A percentile compares a stretch with the other conserved stretches of the same genome.
These are phyloP conservation scores for Atrina japonica DNA, from an alignment of 2,888 invertebrate genomes.

Conservation along the genomic window DNA sequence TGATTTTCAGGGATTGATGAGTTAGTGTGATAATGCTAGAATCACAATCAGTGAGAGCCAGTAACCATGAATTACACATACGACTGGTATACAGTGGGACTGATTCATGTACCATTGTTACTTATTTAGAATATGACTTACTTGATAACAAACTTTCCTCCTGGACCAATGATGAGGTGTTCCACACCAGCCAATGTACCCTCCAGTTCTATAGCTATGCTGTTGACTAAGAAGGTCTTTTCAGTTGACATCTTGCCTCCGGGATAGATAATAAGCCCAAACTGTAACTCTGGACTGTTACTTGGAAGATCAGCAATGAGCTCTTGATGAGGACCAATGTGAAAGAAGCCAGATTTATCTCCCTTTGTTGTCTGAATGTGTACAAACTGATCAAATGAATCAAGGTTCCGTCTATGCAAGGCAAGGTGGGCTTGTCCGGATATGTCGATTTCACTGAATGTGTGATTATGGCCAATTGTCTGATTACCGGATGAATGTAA, in stretches of 20 bases:
- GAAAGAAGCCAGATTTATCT: constrained; percentile 61
- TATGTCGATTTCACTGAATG: constrained; percentile 54
- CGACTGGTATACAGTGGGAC: too few relatives aligned
- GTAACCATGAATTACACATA: too few relatives aligned
- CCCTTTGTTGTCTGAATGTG: constrained; percentile 58
- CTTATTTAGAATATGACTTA: constrained; percentile 24
- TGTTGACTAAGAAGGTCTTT: constrained; percentile 55
- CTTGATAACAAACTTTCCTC: constrained; percentile 63
- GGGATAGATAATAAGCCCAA: constrained; percentile 62
- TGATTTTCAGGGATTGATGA: too few relatives aligned
- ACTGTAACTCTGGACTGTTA: constrained; percentile 65
- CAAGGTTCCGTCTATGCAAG: constrained; percentile 57
- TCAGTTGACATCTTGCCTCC: constrained; percentile 57
- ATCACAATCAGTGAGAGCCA: too few relatives aligned
- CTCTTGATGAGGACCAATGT: constrained; percentile 61
- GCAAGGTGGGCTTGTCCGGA: constrained; percentile 65
- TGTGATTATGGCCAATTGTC: constrained; percentile 38
- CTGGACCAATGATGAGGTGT: constrained; percentile 61
- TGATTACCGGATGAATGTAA: too few relatives aligned
- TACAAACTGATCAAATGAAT: constrained; percentile 59
- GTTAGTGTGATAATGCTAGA: too few relatives aligned
- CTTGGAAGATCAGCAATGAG: constrained; percentile 58
- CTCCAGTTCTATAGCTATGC: constrained; percentile 64
- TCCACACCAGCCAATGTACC: constrained; percentile 60
- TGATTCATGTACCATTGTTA: too few relatives aligned